phyloP scores from a whole-genome alignment of 1,140 invertebrate species.

The Pogonognathellus flavescens region DNA sequence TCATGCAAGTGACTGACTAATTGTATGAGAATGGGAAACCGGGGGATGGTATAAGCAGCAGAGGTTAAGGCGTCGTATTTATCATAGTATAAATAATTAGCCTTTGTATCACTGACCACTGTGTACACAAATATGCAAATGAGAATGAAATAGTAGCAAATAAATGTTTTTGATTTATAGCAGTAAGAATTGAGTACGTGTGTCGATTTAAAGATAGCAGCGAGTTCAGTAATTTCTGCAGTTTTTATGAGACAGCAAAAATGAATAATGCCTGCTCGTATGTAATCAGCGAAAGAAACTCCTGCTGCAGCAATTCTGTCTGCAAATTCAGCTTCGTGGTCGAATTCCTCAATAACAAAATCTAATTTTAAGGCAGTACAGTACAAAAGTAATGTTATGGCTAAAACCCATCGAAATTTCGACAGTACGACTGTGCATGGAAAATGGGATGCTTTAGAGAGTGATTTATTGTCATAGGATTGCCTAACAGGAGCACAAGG shows the following conservation, averaged over 20 bases:
- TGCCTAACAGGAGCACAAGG: not conserved
- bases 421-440: not conserved
- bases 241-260: not conserved
- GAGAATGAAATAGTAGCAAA: not conserved
- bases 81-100: constrained; percentile 2
- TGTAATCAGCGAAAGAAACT: not conserved
- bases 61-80: not conserved
- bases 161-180: not conserved
- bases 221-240: not conserved
- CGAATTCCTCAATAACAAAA: constrained; percentile 6
- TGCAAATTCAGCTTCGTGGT: not conserved
- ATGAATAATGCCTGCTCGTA: not conserved
- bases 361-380: not conserved
- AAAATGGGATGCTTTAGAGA: not conserved
- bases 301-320: constrained; percentile 8
- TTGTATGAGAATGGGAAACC: not conserved
- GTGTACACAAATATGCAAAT: not conserved
- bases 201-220: not conserved
- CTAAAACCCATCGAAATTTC: not conserved
- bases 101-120: not conserved
- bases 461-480: not conserved
- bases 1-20: constrained; percentile 14
- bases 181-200: not conserved
- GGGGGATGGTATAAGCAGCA: not conserved
- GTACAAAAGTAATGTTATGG: not conserved